A percentile compares a stretch with the other conserved stretches of the same genome.
These are phyloP conservation scores for Erebia ligea DNA, from an alignment of 2,888 invertebrate genomes.

Conservation along the genomic window DNA sequence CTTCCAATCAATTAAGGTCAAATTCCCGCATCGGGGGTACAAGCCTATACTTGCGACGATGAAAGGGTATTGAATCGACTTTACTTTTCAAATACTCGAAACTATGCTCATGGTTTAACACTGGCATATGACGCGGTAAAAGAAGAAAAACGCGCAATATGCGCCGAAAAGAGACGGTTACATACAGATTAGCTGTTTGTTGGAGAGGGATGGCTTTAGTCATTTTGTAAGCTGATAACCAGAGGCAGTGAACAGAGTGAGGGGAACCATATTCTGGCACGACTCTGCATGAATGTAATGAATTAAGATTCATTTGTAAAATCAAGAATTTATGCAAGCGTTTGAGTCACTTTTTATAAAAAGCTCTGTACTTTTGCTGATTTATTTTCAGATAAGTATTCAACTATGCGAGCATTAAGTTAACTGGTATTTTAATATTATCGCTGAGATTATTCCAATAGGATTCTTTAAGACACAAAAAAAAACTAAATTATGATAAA, in stretches of 20 bases:
- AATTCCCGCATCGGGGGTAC: conserved; percentile 44
- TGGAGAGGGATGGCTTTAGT: conserved; percentile 70
- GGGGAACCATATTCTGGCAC: conserved; percentile 82
- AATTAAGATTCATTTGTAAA: conserved; percentile 79
- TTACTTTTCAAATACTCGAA: conserved; percentile 63
- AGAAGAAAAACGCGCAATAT: conserved; percentile 82
- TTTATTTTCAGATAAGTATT: conserved; percentile 13
- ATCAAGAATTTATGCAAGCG: conserved; percentile 62
- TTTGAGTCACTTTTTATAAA: conserved; percentile 60
- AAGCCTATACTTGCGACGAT: conserved; percentile 40
- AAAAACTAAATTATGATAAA: background rate
- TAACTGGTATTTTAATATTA: background rate
- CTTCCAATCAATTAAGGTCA: conserved; percentile 71
- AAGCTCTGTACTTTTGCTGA: conserved; percentile 52
- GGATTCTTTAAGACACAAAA: background rate
- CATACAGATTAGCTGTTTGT: conserved; percentile 64
- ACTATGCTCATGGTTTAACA: conserved; percentile 68
- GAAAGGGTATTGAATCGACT: conserved; percentile 55
- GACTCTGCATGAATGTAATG: conserved; percentile 80
- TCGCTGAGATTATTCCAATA: conserved; percentile 8
- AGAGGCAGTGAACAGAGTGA: conserved; percentile 78
- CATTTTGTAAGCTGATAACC: conserved; percentile 83
- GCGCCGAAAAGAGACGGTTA: conserved; percentile 69
- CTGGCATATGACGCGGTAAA: conserved; percentile 80
- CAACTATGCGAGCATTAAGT: background rate